Conservation (phyloP, 2,888 invertebrate genomes). For the Cyrtodaria siliqua region DNA sequence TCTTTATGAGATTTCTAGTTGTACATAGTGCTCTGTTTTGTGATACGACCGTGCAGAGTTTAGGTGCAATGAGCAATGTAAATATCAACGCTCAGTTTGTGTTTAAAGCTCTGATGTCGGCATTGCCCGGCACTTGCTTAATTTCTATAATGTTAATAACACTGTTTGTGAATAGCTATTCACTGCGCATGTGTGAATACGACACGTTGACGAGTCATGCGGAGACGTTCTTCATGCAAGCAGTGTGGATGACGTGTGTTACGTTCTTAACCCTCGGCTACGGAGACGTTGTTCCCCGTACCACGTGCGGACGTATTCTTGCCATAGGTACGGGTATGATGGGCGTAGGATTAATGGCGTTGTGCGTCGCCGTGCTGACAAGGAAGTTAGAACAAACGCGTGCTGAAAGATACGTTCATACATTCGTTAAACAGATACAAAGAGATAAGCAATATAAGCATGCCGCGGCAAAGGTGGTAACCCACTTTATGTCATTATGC, state of each 20-base stretch:
- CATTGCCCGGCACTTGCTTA: slow-evolving; percentile 73
- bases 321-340: slow-evolving; percentile 76
- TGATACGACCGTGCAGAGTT: slow-evolving; percentile 80
- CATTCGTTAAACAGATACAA: slow-evolving; percentile 75
- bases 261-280: slow-evolving; percentile 80
- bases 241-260: slow-evolving; percentile 80
- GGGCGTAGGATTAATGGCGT: slow-evolving; percentile 80
- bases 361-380: slow-evolving; percentile 78
- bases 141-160: slow-evolving; percentile 74
- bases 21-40: slow-evolving; percentile 78
- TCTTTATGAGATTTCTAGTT: slow-evolving; percentile 75
- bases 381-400: slow-evolving; percentile 79
- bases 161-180: slow-evolving; percentile 76
- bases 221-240: slow-evolving; percentile 71
- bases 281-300: slow-evolving; percentile 78
- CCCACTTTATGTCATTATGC: slow-evolving; percentile 72
- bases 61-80: slow-evolving; percentile 78
- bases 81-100: slow-evolving; percentile 80
- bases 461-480: slow-evolving; percentile 74
- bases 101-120: slow-evolving; percentile 78
- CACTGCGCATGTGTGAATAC: slow-evolving; percentile 76
- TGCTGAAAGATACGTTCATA: slow-evolving; percentile 77
- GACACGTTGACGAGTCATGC: slow-evolving; percentile 68
- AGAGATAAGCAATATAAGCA: slow-evolving; percentile 72
- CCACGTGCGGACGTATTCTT: slow-evolving; percentile 77